A percentile compares a stretch with the other conserved stretches of the same genome.
Evolutionary conservation across 1,140 invertebrate species (phyloP).

Genomic region (Cepaea nemoralis): DNA sequence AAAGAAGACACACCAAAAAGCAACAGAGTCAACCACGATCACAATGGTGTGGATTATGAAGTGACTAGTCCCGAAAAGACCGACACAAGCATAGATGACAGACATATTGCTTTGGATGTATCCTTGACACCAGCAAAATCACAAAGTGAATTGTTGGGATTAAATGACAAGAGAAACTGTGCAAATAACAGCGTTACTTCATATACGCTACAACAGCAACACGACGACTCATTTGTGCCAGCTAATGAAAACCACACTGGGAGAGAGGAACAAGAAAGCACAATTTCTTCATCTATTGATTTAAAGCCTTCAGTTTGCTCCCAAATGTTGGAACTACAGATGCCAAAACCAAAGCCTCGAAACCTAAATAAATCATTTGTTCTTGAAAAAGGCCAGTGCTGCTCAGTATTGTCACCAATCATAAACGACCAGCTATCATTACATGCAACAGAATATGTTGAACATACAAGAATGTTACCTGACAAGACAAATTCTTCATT

Average conservation of each 20-base stretch:
- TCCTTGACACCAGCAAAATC: neutral
- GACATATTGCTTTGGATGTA: neutral
- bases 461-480: neutral
- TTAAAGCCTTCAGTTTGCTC: neutral
- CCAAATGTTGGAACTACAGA: neutral
- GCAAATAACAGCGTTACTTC: too few relatives aligned
- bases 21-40: neutral
- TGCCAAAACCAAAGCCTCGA: conserved; percentile 14
- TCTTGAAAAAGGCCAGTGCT: neutral
- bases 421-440: neutral
- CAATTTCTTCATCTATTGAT: neutral
- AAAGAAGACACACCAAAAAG: neutral
- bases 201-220: too few relatives aligned
- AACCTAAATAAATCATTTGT: neutral
- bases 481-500: neutral
- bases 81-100: too few relatives aligned
- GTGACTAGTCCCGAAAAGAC: too few relatives aligned
- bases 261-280: neutral
- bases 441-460: neutral
- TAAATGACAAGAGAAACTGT: neutral
- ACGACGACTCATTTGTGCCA: too few relatives aligned
- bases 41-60: neutral
- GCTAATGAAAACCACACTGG: neutral
- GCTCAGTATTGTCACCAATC: neutral
- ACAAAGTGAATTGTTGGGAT: neutral